Evolutionary conservation across 2,888 invertebrate species (phyloP), one percentile per base, ranked within the genome.

Genomic region (Antitype chi): DNA sequence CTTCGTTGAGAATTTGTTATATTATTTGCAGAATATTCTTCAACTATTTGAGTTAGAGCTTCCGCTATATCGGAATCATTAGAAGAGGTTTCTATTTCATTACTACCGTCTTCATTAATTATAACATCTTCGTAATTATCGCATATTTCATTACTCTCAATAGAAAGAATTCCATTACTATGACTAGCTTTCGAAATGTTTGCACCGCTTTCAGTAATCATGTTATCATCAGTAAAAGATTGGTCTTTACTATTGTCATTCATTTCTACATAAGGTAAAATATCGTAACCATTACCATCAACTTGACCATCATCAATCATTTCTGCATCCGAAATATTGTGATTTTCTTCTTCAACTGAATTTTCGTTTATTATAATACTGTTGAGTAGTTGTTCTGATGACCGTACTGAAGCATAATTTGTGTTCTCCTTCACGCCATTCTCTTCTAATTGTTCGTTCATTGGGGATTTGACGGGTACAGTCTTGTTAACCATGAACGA

Each of bases 11-110:
- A 78, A 82, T 74, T 80, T 38, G 78, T 82, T 47, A 82, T 70
- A 71, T 89, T 88, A 70, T 88, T 85, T 28, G 81, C 64, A n/a
- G 90, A 90, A 84, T 84, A 91, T 81, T 94, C 93, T 85, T 92
- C 92, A 68, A 96, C 89, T 9, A 95, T 86, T 92, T 96, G 96
- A 25, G 96, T 96, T 47, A 92, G 74, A 17, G 95, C 95, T 80
- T 94, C 94, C 53, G 95, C 94, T 74, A 93, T 90, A 82, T 94
- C 93, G 13, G 91, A 91, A 87, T 89, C 85, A 57, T 80, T 86
- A 70, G 82, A 83, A 53, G 75, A 82, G 9, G 80, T 79, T 80
- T 81, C 79, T 60, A 81, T 71, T n/a, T 80, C 80, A 66, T 67
- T 62, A 2, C 53, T 60, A 38, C 75, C 66, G 8, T 75, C 66